These are phyloP conservation scores for Smittia aterrima DNA, from an alignment of 2,888 invertebrate genomes.

Conservation along the genomic window DNA sequence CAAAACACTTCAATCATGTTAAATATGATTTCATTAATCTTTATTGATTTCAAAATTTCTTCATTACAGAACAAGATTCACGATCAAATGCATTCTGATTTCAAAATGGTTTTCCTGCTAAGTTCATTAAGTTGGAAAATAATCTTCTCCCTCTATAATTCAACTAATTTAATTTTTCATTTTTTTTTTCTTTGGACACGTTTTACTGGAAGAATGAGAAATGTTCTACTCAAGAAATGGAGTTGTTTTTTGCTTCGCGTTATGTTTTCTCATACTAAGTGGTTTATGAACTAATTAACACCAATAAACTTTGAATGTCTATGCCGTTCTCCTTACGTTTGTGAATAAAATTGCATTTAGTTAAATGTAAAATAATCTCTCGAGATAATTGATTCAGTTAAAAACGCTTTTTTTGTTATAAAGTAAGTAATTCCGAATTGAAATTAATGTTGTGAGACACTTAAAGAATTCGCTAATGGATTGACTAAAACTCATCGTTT, in stretches of 20 bases:
- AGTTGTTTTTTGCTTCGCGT: neutral
- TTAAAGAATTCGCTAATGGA: no score
- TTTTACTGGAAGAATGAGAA: slow-evolving; percentile 1
- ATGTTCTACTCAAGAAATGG: slow-evolving; percentile 27
- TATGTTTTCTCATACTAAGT: slow-evolving; percentile 8
- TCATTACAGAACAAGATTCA: no score
- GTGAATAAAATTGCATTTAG: neutral
- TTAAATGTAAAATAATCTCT: neutral
- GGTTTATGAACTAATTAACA: slow-evolving; percentile 33
- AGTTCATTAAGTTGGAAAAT: no score
- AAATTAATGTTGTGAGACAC: no score
- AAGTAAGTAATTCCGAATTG: neutral
- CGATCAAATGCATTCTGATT: no score
- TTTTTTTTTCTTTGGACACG: slow-evolving; percentile 37
- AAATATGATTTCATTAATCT: no score
- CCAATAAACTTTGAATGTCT: slow-evolving; percentile 30
- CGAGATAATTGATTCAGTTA: slow-evolving; percentile 1
- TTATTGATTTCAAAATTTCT: no score
- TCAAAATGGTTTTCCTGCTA: no score
- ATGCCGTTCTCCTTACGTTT: neutral
- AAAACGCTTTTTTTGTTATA: neutral
- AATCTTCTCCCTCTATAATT: no score
- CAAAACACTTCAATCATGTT: no score
- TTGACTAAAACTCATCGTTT: no score
- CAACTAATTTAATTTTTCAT: no score